phyloP scores from a whole-genome alignment of 2,888 invertebrate species.

The Eupithecia tripunctaria region DNA sequence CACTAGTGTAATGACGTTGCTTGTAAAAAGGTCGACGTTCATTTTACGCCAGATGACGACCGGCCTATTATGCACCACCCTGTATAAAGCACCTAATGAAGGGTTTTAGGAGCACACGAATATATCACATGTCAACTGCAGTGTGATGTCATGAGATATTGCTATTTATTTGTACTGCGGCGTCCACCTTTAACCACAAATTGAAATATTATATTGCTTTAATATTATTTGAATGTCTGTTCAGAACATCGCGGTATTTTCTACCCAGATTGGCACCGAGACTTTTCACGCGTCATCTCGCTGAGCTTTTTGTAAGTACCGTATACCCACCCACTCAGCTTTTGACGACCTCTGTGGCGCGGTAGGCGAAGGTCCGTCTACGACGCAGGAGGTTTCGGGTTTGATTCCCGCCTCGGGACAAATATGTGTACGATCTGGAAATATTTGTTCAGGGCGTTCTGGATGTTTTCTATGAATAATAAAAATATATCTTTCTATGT shows the following conservation, averaged over 20 bases:
- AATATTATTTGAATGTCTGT: not conserved
- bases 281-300: not conserved
- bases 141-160: not conserved
- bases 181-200: not conserved
- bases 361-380: too few species aligned
- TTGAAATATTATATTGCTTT: not conserved
- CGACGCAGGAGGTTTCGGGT: too few species aligned
- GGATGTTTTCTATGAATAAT: too few species aligned
- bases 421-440: too few species aligned
- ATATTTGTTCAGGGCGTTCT: too few species aligned
- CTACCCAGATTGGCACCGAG: not conserved
- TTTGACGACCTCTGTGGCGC: too few species aligned
- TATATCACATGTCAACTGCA: not conserved
- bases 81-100: constrained; percentile 7
- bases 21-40: not conserved
- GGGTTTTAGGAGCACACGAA: constrained; percentile 12
- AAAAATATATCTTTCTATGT: too few species aligned
- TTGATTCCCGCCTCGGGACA: too few species aligned
- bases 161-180: not conserved
- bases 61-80: not conserved
- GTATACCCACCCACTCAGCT: too few species aligned
- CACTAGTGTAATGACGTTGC: not conserved
- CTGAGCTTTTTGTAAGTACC: too few species aligned
- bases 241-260: not conserved
- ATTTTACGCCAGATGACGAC: not conserved